Evolutionary conservation across 2,113 vertebrate genomes (phyloP).

Genomic region (Hyla sarda): DNA sequence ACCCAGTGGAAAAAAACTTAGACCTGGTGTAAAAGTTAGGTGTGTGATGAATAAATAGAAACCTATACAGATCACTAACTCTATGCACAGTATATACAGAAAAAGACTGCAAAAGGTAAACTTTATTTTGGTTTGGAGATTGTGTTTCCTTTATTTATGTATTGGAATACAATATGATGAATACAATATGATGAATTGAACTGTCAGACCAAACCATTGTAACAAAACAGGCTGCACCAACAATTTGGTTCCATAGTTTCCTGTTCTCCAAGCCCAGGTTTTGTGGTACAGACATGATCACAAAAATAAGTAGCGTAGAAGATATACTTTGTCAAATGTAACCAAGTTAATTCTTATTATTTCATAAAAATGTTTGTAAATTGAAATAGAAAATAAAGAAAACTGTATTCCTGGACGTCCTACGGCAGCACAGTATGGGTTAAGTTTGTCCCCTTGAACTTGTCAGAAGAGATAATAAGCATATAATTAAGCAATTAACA

Average conservation of each 20-base stretch:
- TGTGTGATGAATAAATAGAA: no score
- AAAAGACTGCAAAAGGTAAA: no score
- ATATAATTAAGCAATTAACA: no score
- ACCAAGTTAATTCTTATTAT: background rate
- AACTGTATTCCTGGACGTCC: no score
- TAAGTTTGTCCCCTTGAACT: no score
- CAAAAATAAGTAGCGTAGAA: background rate
- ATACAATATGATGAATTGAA: background rate
- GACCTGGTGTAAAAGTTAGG: no score
- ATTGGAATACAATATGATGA: background rate
- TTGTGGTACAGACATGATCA: background rate
- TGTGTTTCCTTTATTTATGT: background rate
- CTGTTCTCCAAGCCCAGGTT: background rate
- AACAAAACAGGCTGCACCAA: background rate
- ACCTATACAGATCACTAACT: no score
- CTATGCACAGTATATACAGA: no score
- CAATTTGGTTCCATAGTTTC: background rate
- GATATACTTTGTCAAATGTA: background rate
- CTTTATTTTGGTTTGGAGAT: conserved; percentile 27
- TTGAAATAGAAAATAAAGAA: background rate
- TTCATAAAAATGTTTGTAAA: background rate
- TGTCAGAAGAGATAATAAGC: no score
- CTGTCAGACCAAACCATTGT: background rate
- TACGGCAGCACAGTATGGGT: no score
- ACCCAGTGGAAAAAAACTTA: no score